Conservation (phyloP, 2,797 vertebrate species). For the Parauchenoglanis punctatus region DNA sequence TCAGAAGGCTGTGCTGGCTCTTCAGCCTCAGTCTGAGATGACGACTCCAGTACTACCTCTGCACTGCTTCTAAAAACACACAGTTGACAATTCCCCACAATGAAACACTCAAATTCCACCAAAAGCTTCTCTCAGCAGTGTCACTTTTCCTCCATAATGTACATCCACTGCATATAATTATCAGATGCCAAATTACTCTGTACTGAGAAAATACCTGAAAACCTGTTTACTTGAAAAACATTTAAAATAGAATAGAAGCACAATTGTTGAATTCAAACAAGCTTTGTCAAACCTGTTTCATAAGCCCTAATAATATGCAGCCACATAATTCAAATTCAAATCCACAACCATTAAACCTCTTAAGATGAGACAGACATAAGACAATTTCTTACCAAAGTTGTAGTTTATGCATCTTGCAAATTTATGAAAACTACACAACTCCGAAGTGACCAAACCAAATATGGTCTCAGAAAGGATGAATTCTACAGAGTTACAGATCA, state of each 20-base stretch:
- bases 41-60: constrained; percentile 81
- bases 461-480: too few relatives aligned
- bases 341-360: neutral
- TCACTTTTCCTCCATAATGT: neutral
- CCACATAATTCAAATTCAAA: neutral
- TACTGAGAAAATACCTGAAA: neutral
- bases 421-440: too few relatives aligned
- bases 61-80: constrained; percentile 66
- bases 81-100: neutral
- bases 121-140: neutral
- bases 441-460: too few relatives aligned
- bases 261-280: neutral
- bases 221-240: neutral
- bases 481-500: neutral
- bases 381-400: neutral
- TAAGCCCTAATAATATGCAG: neutral
- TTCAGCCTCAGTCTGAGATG: constrained; percentile 85
- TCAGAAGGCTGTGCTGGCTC: constrained; percentile 86
- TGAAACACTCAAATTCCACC: neutral
- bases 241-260: neutral
- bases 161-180: neutral
- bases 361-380: neutral
- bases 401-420: neutral
- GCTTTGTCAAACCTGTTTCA: neutral
- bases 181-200: neutral